Conservation (phyloP, 2,113 vertebrate genomes). For the Gymnorhina tibicen region DNA sequence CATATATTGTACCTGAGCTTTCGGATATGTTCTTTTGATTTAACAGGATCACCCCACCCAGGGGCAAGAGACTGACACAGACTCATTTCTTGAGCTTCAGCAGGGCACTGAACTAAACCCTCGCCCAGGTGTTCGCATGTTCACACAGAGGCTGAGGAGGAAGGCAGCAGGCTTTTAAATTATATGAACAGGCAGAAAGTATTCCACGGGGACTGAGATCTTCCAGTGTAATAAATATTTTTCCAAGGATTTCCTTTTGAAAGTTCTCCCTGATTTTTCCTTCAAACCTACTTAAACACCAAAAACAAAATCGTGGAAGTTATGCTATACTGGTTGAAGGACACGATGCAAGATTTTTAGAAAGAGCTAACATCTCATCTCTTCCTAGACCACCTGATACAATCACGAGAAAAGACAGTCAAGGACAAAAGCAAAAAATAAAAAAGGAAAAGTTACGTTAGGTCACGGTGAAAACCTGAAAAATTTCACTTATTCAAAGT, state of each 20-base stretch:
- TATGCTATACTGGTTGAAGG: background rate
- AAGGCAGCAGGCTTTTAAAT: background rate
- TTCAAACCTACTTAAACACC: background rate
- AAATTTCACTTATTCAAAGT: background rate
- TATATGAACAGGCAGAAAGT: background rate
- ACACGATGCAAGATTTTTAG: background rate
- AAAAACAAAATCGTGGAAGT: background rate
- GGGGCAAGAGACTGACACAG: background rate
- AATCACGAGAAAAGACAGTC: background rate
- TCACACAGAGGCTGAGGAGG: background rate
- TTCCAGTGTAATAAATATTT: background rate
- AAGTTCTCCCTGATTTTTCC: background rate
- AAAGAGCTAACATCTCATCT: background rate
- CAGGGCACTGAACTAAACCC: background rate
- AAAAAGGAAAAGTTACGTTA: background rate
- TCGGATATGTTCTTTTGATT: background rate
- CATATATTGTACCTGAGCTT: background rate
- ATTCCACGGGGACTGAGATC: background rate
- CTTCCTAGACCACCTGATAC: background rate
- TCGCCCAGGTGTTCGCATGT: accelerated
- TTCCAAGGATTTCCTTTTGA: background rate
- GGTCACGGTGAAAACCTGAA: background rate
- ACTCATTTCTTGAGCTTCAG: background rate
- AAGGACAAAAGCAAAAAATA: background rate
- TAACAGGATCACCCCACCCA: background rate